These are phyloP conservation scores for Torymus tubicola DNA, from an alignment of 2,888 invertebrate species.

Conservation along the genomic window DNA sequence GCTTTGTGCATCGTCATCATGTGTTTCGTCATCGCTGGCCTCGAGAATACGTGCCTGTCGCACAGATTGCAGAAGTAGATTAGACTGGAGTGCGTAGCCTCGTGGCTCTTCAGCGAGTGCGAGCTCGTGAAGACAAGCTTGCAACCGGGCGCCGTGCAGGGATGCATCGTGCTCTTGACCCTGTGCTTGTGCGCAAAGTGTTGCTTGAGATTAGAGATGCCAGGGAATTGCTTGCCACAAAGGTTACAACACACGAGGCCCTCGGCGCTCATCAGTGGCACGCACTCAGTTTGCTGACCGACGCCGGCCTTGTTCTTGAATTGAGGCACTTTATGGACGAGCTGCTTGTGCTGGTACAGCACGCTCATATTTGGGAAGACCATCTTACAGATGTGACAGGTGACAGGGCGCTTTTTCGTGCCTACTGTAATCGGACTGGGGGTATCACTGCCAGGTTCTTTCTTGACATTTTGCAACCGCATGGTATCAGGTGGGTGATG, in stretches of 20 bases:
- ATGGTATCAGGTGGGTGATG: constrained; percentile 51
- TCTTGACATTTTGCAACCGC: constrained; percentile 53
- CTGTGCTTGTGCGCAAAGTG: constrained; percentile 79
- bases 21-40: constrained; percentile 79
- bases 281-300: constrained; percentile 60
- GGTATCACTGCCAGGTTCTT: constrained; percentile 42
- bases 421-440: not conserved
- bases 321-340: constrained; percentile 76
- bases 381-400: constrained; percentile 82
- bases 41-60: constrained; percentile 79
- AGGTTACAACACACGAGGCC: constrained; percentile 79
- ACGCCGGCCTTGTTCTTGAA: not conserved
- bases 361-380: constrained; percentile 82
- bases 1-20: constrained; percentile 78
- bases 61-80: constrained; percentile 81
- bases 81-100: constrained; percentile 78
- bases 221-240: constrained; percentile 79
- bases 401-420: constrained; percentile 70
- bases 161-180: constrained; percentile 61
- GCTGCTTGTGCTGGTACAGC: constrained; percentile 81
- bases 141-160: constrained; percentile 65
- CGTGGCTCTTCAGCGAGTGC: constrained; percentile 77
- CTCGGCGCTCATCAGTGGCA: constrained; percentile 72
- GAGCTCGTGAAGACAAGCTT: constrained; percentile 77
- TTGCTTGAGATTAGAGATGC: constrained; percentile 78